These are phyloP conservation scores for Cryptomyrus ogoouensis DNA, from an alignment of 2,113 vertebrate genomes.

Conservation along the genomic window DNA sequence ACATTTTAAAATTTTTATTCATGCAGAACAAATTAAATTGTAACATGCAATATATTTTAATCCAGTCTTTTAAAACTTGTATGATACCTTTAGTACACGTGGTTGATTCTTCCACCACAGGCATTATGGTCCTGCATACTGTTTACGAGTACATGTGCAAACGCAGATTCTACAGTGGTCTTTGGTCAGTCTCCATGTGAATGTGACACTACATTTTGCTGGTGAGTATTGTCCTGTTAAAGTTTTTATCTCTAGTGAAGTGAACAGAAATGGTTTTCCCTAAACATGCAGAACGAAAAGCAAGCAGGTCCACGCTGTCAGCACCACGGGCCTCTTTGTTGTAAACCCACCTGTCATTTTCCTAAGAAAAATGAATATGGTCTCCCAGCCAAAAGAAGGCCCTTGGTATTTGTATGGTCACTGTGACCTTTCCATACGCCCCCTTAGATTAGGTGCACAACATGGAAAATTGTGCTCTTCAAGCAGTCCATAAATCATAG, in stretches of 20 bases:
- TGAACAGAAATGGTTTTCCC: background rate
- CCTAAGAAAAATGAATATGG: conserved; percentile 94
- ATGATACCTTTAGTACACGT: background rate
- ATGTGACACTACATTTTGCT: background rate
- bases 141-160: background rate
- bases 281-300: background rate
- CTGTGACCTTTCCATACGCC: conserved; percentile 87
- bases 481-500: conserved; percentile 98
- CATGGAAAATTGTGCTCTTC: conserved; percentile 96
- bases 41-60: background rate
- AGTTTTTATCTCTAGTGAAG: background rate
- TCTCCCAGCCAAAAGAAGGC: conserved; percentile 84
- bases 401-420: conserved; percentile 93
- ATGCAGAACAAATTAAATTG: background rate
- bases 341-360: conserved; percentile 81
- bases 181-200: background rate
- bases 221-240: background rate
- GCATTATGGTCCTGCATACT: background rate
- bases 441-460: conserved; percentile 94
- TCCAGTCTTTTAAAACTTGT: background rate
- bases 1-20: background rate
- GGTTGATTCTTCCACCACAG: background rate
- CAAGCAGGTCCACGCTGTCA: conserved; percentile 59
- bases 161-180: background rate
- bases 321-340: conserved; percentile 76